These are phyloP conservation scores for Tethya wilhelma DNA, from an alignment of 37 sponge, comb jelly and placozoan genomes.

Conservation along the genomic window DNA sequence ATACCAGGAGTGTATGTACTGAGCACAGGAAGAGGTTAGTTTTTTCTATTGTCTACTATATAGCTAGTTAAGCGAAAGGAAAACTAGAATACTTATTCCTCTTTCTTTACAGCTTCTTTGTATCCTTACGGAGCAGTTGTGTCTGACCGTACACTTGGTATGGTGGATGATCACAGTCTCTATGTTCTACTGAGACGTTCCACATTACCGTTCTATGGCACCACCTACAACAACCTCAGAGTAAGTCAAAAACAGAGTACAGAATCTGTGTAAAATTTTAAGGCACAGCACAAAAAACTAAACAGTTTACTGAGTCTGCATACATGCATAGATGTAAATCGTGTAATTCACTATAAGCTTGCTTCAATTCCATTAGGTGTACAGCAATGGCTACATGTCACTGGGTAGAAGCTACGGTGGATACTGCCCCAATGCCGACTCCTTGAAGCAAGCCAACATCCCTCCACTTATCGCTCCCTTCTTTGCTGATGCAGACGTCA, in stretches of 20 bases:
- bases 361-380: neutral
- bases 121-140: neutral
- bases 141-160: neutral
- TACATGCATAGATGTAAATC: too few relatives aligned
- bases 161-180: neutral
- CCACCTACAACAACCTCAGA: neutral
- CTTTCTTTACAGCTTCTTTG: neutral
- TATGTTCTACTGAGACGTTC: neutral
- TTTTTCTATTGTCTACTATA: too few relatives aligned
- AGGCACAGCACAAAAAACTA: too few relatives aligned
- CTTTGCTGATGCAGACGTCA: slow-evolving; percentile 6
- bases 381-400: slow-evolving; percentile 13
- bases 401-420: neutral
- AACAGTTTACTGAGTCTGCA: too few relatives aligned
- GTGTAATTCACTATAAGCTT: too few relatives aligned
- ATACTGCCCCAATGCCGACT: neutral
- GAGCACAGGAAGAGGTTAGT: neutral
- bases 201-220: neutral
- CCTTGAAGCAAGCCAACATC: neutral
- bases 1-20: neutral
- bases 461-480: neutral
- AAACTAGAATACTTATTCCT: neutral
- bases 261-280: too few relatives aligned
- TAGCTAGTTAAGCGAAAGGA: neutral
- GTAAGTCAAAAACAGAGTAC: neutral